Percentiles rank a stretch among this genome's conserved stretches.
These are phyloP conservation scores for Drosophila burlai DNA, from an alignment of 1,140 invertebrate species.

Conservation along the genomic window DNA sequence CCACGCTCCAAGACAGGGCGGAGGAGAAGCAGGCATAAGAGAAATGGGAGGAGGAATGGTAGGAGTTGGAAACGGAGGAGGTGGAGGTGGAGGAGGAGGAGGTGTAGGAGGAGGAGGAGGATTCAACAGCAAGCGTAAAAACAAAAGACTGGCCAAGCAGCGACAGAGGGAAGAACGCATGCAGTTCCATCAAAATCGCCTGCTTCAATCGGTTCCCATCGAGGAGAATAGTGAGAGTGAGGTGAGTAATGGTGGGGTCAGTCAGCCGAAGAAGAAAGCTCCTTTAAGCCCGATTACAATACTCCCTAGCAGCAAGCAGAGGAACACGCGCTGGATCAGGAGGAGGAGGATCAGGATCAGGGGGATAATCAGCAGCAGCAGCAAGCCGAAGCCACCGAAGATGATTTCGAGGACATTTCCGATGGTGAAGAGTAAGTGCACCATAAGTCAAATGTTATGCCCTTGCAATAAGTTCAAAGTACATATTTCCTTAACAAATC, in stretches of 20 bases:
- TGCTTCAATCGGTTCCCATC: constrained; percentile 1
- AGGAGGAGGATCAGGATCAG: not conserved
- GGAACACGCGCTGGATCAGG: not conserved
- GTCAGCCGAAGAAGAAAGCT: accelerated
- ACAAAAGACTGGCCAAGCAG: constrained; percentile 49
- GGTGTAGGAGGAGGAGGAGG: constrained; percentile 1
- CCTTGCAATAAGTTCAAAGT: not conserved
- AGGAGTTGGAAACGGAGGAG: constrained; percentile 1
- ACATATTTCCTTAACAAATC: not conserved
- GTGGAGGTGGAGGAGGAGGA: constrained; percentile 2
- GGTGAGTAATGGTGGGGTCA: constrained; percentile 26
- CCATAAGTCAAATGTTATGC: not conserved
- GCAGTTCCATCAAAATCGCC: constrained; percentile 30
- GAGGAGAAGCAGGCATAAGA: not conserved
- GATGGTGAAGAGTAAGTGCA: constrained; percentile 78
- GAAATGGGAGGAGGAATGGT: constrained; percentile 1
- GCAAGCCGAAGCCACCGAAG: constrained; percentile 8
- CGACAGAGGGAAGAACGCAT: constrained; percentile 28
- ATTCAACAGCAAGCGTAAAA: constrained; percentile 44
- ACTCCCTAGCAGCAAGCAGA: not conserved
- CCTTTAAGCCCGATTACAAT: not conserved
- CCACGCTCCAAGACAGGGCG: constrained; percentile 84
- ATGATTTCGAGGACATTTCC: constrained; percentile 78
- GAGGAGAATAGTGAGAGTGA: constrained; percentile 1
- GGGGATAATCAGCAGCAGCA: not conserved